Evolutionary conservation across 2,113 vertebrate species (phyloP), one percentile per base, ranked within the genome.

Genomic region (Nasalis larvatus): DNA sequence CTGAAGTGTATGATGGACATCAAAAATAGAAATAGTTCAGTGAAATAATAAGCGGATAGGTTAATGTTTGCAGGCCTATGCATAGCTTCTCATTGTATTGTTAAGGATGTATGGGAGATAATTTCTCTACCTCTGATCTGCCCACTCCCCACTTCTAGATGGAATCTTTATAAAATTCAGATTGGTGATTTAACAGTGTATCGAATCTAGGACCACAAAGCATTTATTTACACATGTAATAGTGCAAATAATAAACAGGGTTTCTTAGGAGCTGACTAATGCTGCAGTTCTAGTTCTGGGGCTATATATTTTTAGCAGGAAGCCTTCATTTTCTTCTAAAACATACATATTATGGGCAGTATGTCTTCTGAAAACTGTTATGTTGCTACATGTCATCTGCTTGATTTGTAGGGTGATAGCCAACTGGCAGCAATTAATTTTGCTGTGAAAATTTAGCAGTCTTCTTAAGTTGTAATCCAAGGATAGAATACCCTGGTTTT

Each of bases 11-110:
- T 52, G 45, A 49, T 94, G 47, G 52, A 58, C 94, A 76, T 97
- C 95, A 94, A 86, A 95, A 95, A 76, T 42, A 95, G 69, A 95
- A 96, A 63, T 80, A 56, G 32, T 95, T 58, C 14, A 92, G 52
- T 91, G 74, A 84, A 77, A 81, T 78, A 95, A 66, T 73, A 92
- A 87, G 56, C 85, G 49, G 45, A 69, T 35, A 93, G 12, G 63
- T 77, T 87, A 93, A 54, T 86, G 45, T 76, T 84, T 94, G 30
- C 40, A 95, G 84, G 20, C 32, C n/a, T 77, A n/a, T 80, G 30
- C 11, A 11, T 35, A 27, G 42, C 20, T 60, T 93, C 85, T 89
- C n/a, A 32, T 89, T 21, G 66, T 95, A 45, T 83, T 56, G 3
- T 81, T 95, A 21, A 32, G 23, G 37, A 77, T 54, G 6, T n/a